Base-by-base conservation (phyloP, 1,140 invertebrate genomes). In the Pristionchus pacificus region DNA sequence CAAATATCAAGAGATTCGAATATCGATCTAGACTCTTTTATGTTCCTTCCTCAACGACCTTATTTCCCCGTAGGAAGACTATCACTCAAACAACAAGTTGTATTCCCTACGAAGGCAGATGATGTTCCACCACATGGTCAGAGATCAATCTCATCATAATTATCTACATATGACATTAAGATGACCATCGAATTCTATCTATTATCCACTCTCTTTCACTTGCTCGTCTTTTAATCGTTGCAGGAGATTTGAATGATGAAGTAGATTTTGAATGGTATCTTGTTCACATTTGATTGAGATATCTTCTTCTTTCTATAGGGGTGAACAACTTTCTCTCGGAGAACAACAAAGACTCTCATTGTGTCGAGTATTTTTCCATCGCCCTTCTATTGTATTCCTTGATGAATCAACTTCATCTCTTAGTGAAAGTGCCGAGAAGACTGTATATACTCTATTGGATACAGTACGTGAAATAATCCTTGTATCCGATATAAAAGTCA, bases 371-470 rank as follows among this genome's bases (percentile, higher is more conserved):
- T 87, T 89, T 74, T 88, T 85, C 75, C 88, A 88, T 77, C 77
- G 84, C 68, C 88, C 88, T 29, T 80, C 79, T 62, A 83, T 88
- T 78, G 88, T 87, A 59, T 77, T 89, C n/a, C 77, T 89, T 60
- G 88, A 89, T 82, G 88, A 89, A 83, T 85, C 88, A 2, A 89
- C 88, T 0, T 88, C 87, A 84, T 87, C 88, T 63, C 76, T 89
- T 14, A 84, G 86, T 65, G 27, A 85, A n/a, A 83, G 86, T 19
- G 85, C 87, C 67, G 88, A 89, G 79, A 72, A 84, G 29, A 78
- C 82, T 14, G 72, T 89, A 38, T 89, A 89, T 77, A 60, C 71
- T 32, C 69, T 76, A 59, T 57, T 76, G 30, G 66, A 58, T 60
- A 67, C 64, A 68, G 72, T 74, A 24, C 15, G 58, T 60, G 59